Conservation (phyloP, 2,797 vertebrate species). For the Morelia viridis region DNA sequence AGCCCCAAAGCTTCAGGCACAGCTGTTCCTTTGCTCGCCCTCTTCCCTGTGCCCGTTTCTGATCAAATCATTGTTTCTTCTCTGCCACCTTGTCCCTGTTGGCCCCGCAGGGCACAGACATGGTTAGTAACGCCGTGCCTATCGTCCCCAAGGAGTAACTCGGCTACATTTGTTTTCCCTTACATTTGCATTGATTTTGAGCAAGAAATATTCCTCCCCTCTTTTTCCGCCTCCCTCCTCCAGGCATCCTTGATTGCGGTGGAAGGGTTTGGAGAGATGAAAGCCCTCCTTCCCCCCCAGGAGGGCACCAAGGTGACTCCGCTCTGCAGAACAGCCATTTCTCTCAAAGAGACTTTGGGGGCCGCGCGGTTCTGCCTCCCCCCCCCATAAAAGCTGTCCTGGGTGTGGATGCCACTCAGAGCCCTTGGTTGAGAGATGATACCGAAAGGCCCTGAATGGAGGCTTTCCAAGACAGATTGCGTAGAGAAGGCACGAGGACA, state of each 20-base stretch:
- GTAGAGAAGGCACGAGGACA: no score
- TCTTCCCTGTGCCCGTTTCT: neutral
- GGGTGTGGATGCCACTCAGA: neutral
- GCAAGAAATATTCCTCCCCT: neutral
- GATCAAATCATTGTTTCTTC: neutral
- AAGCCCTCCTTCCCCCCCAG: neutral
- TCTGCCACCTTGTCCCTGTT: neutral
- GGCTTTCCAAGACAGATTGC: neutral
- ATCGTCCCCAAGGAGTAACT: conserved; percentile 24
- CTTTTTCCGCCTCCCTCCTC: no score
- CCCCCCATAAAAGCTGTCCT: neutral
- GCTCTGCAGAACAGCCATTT: neutral
- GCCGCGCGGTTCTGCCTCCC: neutral
- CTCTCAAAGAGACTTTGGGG: neutral
- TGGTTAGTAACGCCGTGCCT: conserved; percentile 34
- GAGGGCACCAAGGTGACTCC: neutral
- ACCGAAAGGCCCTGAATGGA: neutral
- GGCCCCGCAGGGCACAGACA: neutral
- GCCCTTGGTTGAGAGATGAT: neutral
- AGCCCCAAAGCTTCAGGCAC: neutral
- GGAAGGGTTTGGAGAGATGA: neutral
- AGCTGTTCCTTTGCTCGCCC: neutral
- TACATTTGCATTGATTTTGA: conserved; percentile 34
- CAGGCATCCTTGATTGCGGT: neutral
- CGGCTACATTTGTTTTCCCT: neutral